These are phyloP conservation scores for Periplaneta americana DNA, from an alignment of 1,140 invertebrate species.

Conservation along the genomic window DNA sequence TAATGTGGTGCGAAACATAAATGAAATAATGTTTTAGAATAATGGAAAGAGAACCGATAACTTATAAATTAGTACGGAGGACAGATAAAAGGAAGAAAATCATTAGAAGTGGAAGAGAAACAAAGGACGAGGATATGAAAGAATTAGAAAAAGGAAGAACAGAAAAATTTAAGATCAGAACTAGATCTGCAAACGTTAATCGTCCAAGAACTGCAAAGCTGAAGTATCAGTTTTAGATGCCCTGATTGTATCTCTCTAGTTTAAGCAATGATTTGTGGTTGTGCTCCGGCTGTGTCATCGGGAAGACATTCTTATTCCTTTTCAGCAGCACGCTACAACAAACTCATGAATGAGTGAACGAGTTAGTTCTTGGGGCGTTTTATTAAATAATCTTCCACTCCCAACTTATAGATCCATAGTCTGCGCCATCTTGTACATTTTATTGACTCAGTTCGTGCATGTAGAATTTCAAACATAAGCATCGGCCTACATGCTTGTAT, in stretches of 20 bases:
- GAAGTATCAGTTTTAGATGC: neutral
- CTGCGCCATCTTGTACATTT: neutral
- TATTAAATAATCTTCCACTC: neutral
- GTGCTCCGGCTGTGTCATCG: neutral
- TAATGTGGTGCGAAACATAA: too few relatives aligned
- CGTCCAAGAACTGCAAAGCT: too few relatives aligned
- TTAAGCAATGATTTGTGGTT: neutral
- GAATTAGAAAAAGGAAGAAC: too few relatives aligned
- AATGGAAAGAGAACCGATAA: too few relatives aligned
- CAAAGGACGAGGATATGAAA: too few relatives aligned
- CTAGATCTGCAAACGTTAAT: too few relatives aligned
- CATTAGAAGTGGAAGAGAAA: too few relatives aligned
- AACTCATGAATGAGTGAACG: neutral
- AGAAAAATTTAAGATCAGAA: too few relatives aligned
- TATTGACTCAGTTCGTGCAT: neutral
- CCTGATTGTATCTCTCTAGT: neutral
- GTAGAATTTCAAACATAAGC: neutral
- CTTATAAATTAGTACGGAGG: too few relatives aligned
- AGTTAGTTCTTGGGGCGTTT: neutral
- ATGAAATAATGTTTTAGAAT: too few relatives aligned
- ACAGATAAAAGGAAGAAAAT: too few relatives aligned
- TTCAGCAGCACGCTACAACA: neutral
- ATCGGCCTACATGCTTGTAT: neutral
- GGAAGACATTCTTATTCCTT: neutral
- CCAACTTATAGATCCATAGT: neutral